phyloP scores from a whole-genome alignment of 2,113 vertebrate species.

The Salvator merianae region DNA sequence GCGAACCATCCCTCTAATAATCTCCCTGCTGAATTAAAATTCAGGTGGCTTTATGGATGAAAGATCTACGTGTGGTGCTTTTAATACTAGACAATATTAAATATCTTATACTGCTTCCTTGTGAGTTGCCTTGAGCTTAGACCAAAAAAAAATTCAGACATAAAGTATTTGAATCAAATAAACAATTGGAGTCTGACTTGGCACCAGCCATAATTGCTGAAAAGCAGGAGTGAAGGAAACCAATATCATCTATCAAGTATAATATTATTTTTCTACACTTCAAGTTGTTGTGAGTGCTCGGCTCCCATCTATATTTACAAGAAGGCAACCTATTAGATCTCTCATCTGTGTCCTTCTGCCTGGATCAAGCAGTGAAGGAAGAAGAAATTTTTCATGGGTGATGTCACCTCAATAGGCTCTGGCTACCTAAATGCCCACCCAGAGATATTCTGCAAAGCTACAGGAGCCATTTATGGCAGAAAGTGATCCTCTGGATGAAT shows the following conservation, averaged over 20 bases:
- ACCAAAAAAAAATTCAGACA: background rate
- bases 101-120: no score
- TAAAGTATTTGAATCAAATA: background rate
- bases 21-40: no score
- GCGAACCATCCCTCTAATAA: no score
- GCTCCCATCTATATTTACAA: conserved; percentile 29
- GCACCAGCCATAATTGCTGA: background rate
- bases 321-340: conserved; percentile 24
- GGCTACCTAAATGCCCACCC: background rate
- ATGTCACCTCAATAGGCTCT: conserved; percentile 20
- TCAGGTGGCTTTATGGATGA: no score
- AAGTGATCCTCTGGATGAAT: conserved; percentile 40
- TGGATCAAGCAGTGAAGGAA: conserved; percentile 18
- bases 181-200: background rate
- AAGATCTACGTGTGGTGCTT: no score
- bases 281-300: background rate
- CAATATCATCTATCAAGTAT: background rate
- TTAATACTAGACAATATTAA: no score
- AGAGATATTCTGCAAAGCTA: conserved; percentile 2
- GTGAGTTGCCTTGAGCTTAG: no score
- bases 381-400: conserved; percentile 34
- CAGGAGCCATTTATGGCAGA: conserved; percentile 30
- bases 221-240: background rate
- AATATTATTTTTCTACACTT: conserved; percentile 13
- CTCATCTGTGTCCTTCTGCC: conserved; percentile 35